Percentiles rank a stretch among this genome's conserved stretches.
These are phyloP conservation scores for Rapana venosa DNA, from an alignment of 2,888 invertebrate genomes.

Conservation along the genomic window DNA sequence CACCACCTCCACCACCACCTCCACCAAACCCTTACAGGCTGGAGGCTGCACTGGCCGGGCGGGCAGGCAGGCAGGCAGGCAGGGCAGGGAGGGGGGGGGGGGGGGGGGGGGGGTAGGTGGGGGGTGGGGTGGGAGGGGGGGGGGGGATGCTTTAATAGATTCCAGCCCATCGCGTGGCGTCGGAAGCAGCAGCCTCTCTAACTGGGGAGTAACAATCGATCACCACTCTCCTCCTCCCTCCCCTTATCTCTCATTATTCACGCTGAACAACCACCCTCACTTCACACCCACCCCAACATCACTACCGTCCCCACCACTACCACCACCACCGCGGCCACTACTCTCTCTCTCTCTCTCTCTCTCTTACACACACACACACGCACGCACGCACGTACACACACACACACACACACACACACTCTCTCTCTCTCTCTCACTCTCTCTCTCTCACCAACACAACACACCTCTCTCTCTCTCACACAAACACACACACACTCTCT, in stretches of 20 bases:
- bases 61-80: too few species aligned
- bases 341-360: neutral
- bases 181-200: slow-evolving; percentile 23
- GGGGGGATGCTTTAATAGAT: slow-evolving; percentile 24
- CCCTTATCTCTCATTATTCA: slow-evolving; percentile 19
- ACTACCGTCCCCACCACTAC: too few species aligned
- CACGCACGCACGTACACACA: neutral
- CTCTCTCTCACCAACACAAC: too few species aligned
- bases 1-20: too few species aligned
- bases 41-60: too few species aligned
- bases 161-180: slow-evolving; percentile 18
- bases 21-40: too few species aligned
- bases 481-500: too few species aligned
- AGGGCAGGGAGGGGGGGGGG: neutral
- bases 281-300: neutral
- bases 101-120: neutral
- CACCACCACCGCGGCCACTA: neutral
- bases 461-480: too few species aligned
- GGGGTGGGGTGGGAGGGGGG: neutral
- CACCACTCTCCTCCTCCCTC: neutral
- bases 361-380: too few species aligned
- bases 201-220: slow-evolving; percentile 6
- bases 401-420: neutral
- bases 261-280: slow-evolving; percentile 5
- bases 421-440: too few species aligned